phyloP scores from a whole-genome alignment of 2,797 vertebrate genomes.

The Chaetophractus vellerosus region DNA sequence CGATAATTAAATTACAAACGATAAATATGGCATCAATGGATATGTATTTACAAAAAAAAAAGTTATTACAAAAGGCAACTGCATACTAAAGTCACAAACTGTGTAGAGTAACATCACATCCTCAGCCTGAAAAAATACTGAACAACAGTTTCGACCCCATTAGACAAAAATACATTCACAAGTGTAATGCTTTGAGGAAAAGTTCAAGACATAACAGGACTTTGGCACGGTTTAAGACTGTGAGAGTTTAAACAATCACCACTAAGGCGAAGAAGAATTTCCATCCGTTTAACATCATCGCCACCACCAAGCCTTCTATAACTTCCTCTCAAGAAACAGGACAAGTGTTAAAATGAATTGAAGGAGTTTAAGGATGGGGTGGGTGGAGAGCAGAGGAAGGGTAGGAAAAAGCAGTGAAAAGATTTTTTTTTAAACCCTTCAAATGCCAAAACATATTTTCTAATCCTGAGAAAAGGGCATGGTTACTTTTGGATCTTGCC shows the following conservation, averaged over 20 bases:
- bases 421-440: slow-evolving; percentile 89
- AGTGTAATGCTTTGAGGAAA: slow-evolving; percentile 95
- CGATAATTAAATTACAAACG: slow-evolving; percentile 99
- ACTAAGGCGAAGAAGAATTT: slow-evolving; percentile 95
- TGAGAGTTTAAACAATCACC: slow-evolving; percentile 98
- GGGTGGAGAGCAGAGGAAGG: slow-evolving; percentile 69
- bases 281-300: slow-evolving; percentile 94
- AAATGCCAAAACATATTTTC: slow-evolving; percentile 93
- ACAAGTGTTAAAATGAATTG: slow-evolving; percentile 84
- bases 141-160: slow-evolving; percentile 98
- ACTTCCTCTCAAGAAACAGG: slow-evolving; percentile 85
- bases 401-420: slow-evolving; percentile 87
- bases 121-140: slow-evolving; percentile 98
- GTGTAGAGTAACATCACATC: slow-evolving; percentile 96
- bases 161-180: slow-evolving; percentile 99
- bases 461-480: slow-evolving; percentile 98
- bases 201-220: slow-evolving; percentile 99
- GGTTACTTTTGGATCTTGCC: slow-evolving; percentile 91
- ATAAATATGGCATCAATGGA: slow-evolving; percentile 99
- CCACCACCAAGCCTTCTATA: slow-evolving; percentile 92
- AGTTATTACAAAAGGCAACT: slow-evolving; percentile 99
- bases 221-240: slow-evolving; percentile 99
- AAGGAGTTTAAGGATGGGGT: slow-evolving; percentile 77
- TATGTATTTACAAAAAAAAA: slow-evolving; percentile 99
- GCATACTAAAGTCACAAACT: slow-evolving; percentile 99